Base-by-base conservation (phyloP, 1,140 invertebrate species). In the Acromyrmex heyeri region DNA sequence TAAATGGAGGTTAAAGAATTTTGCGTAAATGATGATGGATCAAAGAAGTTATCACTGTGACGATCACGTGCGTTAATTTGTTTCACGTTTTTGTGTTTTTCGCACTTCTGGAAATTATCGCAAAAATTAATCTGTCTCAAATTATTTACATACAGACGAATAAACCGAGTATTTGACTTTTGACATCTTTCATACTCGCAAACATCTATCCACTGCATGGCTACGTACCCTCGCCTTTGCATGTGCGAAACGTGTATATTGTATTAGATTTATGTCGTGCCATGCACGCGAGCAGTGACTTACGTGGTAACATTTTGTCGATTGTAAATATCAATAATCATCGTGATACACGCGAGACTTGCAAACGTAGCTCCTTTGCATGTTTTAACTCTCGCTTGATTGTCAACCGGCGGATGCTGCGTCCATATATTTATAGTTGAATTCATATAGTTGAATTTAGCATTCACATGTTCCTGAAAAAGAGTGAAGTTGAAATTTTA, bases 191-290 rank as follows among this genome's bases (percentile, higher is more conserved):
- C n/a, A 24, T 18, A 79, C 8, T 69, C 4, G 21, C 14, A 24
- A 55, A 69, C 18, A n/a, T 50, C 24, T 14, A 3, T 30, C 10
- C 5, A 48, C 14, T 24, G 12, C 5, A 34, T 38, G 8, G 14
- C 2, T 65, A 16, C 30, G 3, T 53, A 78, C 34, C 10, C 24
- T 50, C 24, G 10, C 59, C 18, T 2, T 18, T 18, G 18, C 24
- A 21, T 30, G 59, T 65, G 38, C 7, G 34, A 62, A 77, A 53
- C 48, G 8, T 69, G 30, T 55, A 79, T 79, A 69, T 69, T 79
- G 14, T 34, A 62, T 30, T 64, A 67, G 48, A 34, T 79, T 79
- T 79, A 57, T 14, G 10, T 38, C 12, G 27, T 8, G n/a, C 7
- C 4, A 16, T 79, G 30, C 30, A 69, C 48, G n/a, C 48, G 77